Evolutionary conservation across 2,797 vertebrate genomes (phyloP), one percentile per base, ranked within the genome.

Genomic region (Heterohyrax brucei): DNA sequence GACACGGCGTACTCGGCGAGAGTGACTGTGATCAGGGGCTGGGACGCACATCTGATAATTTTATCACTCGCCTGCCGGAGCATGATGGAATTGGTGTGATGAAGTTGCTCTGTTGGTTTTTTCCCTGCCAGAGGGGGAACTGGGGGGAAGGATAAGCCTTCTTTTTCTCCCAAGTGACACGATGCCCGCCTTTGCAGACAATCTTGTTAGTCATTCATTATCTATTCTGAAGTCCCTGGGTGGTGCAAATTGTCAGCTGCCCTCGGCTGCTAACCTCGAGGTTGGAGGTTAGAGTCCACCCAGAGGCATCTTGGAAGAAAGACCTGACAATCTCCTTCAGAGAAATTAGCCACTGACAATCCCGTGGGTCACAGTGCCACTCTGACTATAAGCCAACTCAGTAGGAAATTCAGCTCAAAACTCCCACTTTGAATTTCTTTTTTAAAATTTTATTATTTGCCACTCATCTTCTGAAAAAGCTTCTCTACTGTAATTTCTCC

Each of bases 41-140:
- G 22, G 97, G 97, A 98, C 97, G 97, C 96, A 97, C 98, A 94
- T 97, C 98, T 96, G 98, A 98, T 97, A 97, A 98, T 98, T 98
- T 98, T 98, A 98, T 98, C 98, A 97, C 98, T 96, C 96, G 98
- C 98, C 98, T 96, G 98, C 98, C 93, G 92, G 98, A 98, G 98
- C 98, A 95, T 98, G 98, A 98, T 97, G 94, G 97, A 98, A 98
- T 98, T 50, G 24, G 98, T 96, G 98, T 98, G 98, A 98, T 98
- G 98, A 98, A 98, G 97, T 96, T 73, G 80, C 61, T 59, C 79
- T 21, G 53, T 95, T 81, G 96, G 28, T 44, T 94, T 87, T 94
- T 94, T 96, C 82, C 95, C 94, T 94, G 97, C 96, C 98, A 96
- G 97, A 89, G 97, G 88, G 88, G 83, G 76, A 73, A 56, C 0